Evolutionary conservation across 2,797 vertebrate species (phyloP).

Genomic region (Spinus olivaceus): DNA sequence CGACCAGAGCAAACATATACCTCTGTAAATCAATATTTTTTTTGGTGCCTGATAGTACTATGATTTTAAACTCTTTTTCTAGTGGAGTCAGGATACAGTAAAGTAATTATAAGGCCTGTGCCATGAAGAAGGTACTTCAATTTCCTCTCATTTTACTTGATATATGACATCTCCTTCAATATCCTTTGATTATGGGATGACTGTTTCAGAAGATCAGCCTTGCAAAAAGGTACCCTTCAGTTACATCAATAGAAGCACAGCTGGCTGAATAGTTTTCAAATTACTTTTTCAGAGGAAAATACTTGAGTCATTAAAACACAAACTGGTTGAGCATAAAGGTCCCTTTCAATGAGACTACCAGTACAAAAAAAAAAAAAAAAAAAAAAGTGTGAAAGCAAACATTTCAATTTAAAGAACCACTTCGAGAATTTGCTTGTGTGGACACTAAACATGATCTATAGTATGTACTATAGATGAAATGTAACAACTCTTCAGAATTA

Average conservation of each 20-base stretch:
- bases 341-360: not conserved
- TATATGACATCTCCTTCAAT: not conserved
- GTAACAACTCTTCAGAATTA: not conserved
- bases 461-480: not conserved
- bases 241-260: not conserved
- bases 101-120: not conserved
- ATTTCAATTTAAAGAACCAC: not conserved
- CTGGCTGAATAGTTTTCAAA: conserved; percentile 1
- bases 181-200: not conserved
- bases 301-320: not conserved
- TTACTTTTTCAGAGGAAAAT: not conserved
- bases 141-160: not conserved
- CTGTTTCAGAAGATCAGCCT: conserved; percentile 1
- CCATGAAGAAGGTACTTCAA: not conserved
- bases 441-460: not conserved
- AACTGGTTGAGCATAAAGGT: not conserved
- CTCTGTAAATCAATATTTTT: not conserved
- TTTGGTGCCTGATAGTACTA: no score
- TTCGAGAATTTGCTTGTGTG: not conserved
- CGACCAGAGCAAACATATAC: not conserved
- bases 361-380: not conserved
- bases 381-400: not conserved
- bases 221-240: conserved; percentile 6
- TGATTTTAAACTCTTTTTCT: not conserved
- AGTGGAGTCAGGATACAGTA: not conserved